Evolutionary conservation across 1,140 invertebrate genomes (phyloP).

Genomic region (Drosophila truncata): DNA sequence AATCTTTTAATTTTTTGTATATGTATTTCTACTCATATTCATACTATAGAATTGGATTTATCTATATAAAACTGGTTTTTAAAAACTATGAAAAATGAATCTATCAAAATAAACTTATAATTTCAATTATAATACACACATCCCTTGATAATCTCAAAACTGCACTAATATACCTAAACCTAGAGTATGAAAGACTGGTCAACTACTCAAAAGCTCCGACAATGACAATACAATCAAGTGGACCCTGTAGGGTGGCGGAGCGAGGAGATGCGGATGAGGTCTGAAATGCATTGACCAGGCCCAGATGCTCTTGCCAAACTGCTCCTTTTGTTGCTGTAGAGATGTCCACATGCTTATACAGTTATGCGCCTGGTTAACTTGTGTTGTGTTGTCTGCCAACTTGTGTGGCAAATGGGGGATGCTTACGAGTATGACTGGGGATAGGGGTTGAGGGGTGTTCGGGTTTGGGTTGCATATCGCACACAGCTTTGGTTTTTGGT

Average conservation of each 20-base stretch:
- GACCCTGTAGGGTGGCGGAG: conserved; percentile 4
- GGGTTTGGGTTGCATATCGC: conserved; percentile 19
- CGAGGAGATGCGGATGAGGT: neutral
- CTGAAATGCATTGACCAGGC: conserved; percentile 35
- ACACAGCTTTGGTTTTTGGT: conserved; percentile 49
- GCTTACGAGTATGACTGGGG: conserved; percentile 2
- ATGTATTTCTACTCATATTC: neutral
- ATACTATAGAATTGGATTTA: no score
- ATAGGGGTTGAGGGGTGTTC: neutral
- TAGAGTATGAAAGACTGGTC: neutral
- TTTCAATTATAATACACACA: neutral
- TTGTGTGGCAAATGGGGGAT: conserved; percentile 27
- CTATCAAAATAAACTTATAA: neutral
- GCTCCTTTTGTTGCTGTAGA: conserved; percentile 36
- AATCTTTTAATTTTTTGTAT: neutral
- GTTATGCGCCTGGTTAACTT: conserved; percentile 78
- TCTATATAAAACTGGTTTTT: no score
- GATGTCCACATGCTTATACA: conserved; percentile 65
- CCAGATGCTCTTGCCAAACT: conserved; percentile 47
- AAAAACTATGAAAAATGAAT: neutral
- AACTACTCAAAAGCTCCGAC: conserved; percentile 35
- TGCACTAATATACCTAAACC: conserved; percentile 11
- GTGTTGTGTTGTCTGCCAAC: conserved; percentile 48
- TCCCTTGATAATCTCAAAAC: neutral
- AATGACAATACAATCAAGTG: conserved; percentile 75